Evolutionary conservation across 2,888 invertebrate species (phyloP).

Genomic region (Mermis nigrescens): DNA sequence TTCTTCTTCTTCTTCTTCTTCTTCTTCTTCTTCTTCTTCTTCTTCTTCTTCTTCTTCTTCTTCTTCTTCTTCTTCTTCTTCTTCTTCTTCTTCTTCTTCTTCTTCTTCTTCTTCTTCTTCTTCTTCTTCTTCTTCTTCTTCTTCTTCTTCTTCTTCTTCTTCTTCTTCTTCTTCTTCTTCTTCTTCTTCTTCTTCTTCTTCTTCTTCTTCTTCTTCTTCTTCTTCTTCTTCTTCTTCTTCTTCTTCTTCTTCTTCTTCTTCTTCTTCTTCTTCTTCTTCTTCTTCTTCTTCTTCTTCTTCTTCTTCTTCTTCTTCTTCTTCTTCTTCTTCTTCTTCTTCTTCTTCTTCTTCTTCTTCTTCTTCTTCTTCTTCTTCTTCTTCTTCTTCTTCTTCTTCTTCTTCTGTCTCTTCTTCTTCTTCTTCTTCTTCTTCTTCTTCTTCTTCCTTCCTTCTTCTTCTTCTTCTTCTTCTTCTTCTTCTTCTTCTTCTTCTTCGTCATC

Average conservation of each 20-base stretch:
- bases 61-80: constrained; percentile 2
- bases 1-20: too few relatives aligned
- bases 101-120: constrained; percentile 1
- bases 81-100: background rate
- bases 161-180: constrained; percentile 5
- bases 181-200: background rate
- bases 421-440: background rate
- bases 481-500: background rate
- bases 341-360: background rate
- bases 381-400: background rate
- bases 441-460: background rate
- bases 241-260: constrained; percentile 6
- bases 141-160: background rate
- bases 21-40: background rate
- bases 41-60: background rate
- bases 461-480: background rate
- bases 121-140: background rate
- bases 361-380: background rate
- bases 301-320: background rate
- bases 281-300: background rate
- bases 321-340: background rate
- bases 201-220: background rate
- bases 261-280: background rate
- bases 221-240: background rate
- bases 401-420: background rate